Evolutionary conservation across 2,888 invertebrate species (phyloP), one percentile per base, ranked within the genome.

Genomic region (Dryocosmus kuriphilus): DNA sequence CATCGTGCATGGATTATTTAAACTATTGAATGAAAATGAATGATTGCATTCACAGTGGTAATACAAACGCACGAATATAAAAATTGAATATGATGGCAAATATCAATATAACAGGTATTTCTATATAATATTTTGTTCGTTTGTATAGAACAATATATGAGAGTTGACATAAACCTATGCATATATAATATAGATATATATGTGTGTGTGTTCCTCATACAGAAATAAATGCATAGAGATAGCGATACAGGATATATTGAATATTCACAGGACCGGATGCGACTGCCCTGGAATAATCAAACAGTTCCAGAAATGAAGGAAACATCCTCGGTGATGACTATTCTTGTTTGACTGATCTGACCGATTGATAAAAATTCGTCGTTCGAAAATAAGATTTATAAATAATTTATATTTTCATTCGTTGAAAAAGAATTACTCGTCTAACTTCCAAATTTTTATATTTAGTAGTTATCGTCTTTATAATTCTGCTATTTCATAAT

Each of bases 281-380:
- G 85, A 89, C 85, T 78, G 78, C 62, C 81, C 65, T 76, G 81
- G 90, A 87, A 90, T 90, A 89, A 84, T 84, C 85, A 89, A 90
- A 84, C 87, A 90, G 90, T 90, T 90, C 88, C 87, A 89, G 89
- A 90, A 90, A 90, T 85, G 85, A 88, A 90, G 90, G 90, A 90
- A 90, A 90, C 86, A 87, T 86, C 71, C n/a, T 71, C 51, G 27
- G 9, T 30, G 71, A 71, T 71, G 71, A 71, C 71, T 41, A 46
- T 46, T 46, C 46, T 51, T 32, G 19, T 22, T 51, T 27, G 8
- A 71, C 46, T 16, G 46, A 71, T 71, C 27, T 22, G 30, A 51
- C 27, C 27, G 46, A 46, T 51, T n/a, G 46, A 71, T 71, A 71
- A 71, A 27, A 71, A 46, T 71, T 46, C 1, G 24, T 24, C 14